Percentiles rank a stretch among this genome's conserved stretches.
Evolutionary conservation across 2,113 vertebrate species (phyloP).

Genomic region (Pomatorhinus ruficollis): DNA sequence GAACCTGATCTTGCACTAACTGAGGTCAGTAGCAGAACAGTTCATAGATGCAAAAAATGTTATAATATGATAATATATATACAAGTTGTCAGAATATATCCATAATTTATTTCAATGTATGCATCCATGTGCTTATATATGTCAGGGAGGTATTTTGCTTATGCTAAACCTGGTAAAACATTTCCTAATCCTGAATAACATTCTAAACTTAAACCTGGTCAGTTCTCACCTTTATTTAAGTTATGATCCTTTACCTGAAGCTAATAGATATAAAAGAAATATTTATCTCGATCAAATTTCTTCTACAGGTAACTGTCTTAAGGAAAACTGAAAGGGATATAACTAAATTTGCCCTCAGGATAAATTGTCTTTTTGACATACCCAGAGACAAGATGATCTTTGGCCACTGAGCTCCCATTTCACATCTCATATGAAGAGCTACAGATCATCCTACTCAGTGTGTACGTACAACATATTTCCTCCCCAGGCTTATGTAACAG

Average conservation of each 20-base stretch:
- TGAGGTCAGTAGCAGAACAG: neutral
- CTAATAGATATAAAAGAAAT: neutral
- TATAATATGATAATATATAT: neutral
- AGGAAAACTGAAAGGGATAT: neutral
- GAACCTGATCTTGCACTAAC: neutral
- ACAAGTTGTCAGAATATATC: neutral
- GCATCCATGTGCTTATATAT: neutral
- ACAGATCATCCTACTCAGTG: neutral
- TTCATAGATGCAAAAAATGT: neutral
- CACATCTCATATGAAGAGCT: neutral
- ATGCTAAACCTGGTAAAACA: neutral
- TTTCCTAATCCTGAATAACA: neutral
- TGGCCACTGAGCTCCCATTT: neutral
- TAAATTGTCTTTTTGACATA: neutral
- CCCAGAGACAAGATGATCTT: neutral
- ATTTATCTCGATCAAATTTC: neutral
- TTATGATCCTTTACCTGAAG: neutral
- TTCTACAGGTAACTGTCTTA: neutral
- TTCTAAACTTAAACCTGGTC: neutral
- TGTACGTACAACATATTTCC: neutral
- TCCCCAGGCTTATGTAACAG: neutral
- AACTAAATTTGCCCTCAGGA: neutral
- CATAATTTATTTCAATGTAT: neutral
- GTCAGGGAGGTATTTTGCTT: neutral
- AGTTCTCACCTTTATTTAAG: neutral